These are phyloP conservation scores for Allolobophora icterica DNA, from an alignment of 2,888 invertebrate genomes.

Conservation along the genomic window DNA sequence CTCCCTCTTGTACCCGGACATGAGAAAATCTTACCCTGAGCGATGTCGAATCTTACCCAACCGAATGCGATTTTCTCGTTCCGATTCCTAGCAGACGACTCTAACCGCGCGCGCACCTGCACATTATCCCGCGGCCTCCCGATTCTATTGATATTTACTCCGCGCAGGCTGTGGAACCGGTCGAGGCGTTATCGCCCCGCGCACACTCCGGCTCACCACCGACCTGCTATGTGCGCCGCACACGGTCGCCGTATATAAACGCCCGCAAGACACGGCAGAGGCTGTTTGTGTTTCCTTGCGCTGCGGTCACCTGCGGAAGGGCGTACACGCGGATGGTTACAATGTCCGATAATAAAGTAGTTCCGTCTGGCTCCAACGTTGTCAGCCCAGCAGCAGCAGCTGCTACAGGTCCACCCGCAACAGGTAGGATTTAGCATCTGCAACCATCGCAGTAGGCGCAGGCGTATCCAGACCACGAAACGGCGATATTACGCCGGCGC, in stretches of 20 bases:
- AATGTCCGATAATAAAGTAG: background rate
- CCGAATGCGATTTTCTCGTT: background rate
- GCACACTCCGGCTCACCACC: background rate
- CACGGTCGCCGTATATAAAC: background rate
- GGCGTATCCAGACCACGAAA: background rate
- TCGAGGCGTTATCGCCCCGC: background rate
- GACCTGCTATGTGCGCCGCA: background rate
- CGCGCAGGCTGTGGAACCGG: background rate
- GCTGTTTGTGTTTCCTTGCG: background rate
- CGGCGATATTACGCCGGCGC: no score
- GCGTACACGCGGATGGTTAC: background rate
- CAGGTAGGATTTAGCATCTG: background rate
- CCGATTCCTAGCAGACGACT: background rate
- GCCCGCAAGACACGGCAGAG: background rate
- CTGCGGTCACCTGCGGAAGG: background rate
- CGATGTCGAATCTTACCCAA: background rate
- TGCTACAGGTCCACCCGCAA: background rate
- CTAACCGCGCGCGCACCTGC: slow-evolving; percentile 1
- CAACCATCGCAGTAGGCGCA: background rate
- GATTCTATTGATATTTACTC: slow-evolving; percentile 11
- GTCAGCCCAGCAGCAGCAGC: background rate
- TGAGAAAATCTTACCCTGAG: background rate
- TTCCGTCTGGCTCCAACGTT: background rate
- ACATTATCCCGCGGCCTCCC: background rate
- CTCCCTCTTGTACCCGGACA: background rate